Evolutionary conservation across 2,888 invertebrate species (phyloP).

Genomic region (Lordiphosa fenestrarum): DNA sequence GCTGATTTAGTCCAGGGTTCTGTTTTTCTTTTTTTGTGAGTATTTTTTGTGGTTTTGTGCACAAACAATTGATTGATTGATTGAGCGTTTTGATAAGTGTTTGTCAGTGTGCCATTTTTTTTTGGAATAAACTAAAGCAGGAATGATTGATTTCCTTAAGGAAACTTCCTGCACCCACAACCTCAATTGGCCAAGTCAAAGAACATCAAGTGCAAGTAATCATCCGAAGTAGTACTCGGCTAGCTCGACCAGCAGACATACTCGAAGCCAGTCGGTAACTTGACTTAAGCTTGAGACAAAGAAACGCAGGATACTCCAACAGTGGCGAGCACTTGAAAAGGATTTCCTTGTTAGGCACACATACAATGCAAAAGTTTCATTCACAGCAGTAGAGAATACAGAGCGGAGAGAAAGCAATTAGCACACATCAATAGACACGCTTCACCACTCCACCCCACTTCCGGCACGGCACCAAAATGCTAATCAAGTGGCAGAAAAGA

Average conservation of each 20-base stretch:
- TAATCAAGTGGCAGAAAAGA: constrained; percentile 61
- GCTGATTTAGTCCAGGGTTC: constrained; percentile 49
- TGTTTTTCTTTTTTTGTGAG: constrained; percentile 35
- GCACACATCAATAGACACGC: constrained; percentile 75
- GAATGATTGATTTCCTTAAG: background rate
- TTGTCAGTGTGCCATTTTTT: constrained; percentile 45
- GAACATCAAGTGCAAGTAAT: too few relatives aligned
- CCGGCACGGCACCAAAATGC: constrained; percentile 57
- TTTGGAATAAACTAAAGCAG: constrained; percentile 5
- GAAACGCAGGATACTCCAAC: constrained; percentile 25
- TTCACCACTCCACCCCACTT: constrained; percentile 56
- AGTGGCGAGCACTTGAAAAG: constrained; percentile 54
- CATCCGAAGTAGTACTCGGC: background rate
- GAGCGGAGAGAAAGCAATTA: constrained; percentile 57
- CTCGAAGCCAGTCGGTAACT: constrained; percentile 35
- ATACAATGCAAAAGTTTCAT: constrained; percentile 24
- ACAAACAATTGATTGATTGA: constrained; percentile 69
- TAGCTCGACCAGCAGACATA: constrained; percentile 6
- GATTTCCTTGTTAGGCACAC: constrained; percentile 64
- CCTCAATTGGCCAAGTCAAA: too few relatives aligned
- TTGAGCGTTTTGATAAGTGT: constrained; percentile 67
- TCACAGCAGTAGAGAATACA: background rate
- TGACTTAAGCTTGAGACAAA: constrained; percentile 36
- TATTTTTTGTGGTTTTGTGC: constrained; percentile 44
- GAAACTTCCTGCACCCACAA: too few relatives aligned